Base-by-base conservation (phyloP, 2,797 vertebrate species). In the Nyctibius grandis region DNA sequence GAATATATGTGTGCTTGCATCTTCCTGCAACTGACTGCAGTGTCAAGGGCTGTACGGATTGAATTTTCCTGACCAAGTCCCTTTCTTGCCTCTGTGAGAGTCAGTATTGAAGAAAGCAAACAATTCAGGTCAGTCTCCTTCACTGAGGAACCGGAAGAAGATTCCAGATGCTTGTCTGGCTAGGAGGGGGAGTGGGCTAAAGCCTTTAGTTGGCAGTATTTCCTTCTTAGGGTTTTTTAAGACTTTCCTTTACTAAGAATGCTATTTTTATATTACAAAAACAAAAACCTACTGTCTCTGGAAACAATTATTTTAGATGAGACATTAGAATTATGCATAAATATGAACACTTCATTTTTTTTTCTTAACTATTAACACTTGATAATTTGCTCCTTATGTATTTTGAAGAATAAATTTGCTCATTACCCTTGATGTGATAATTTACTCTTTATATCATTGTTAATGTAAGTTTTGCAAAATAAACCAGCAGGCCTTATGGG, bases 221-320 rank as follows among this genome's bases (percentile, higher is more conserved):
- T 85, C 34, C 40, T 69, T 89, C 8, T 76, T 53, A n/a, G 18
- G 23, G 9, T 72, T 54, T 63, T 25, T 56, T 25, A 38, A 87
- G 29, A 61, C 92, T 86, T 85, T 92, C 51, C 51, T 95, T 77
- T 83, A 42, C 40, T 38, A 47, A 69, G 16, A 73, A 59, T 77
- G n/a, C n/a, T 72, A 4, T 70, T 77, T 88, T 83, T 88, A 40
- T 76, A 19, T 85, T 67, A 68, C 16, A 60, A 85, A 83, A 21
- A 3, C 18, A 15, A 85, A 72, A 54, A 2, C 25, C 54, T 88
- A 6, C 25, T 63, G 22, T 72, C n/a, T 92, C 85, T 96, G 94
- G 81, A 91, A 95, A 64, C 45, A 88, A 12, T 91, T 93, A 85
- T 69, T 91, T 85, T 69, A 82, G 34, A 85, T 82, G 59, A 94